Percentiles rank a stretch among this genome's conserved stretches.
phyloP scores from a whole-genome alignment of 64 coral and sea anemone genomes.

The Dendrophyllia cribrosa region DNA sequence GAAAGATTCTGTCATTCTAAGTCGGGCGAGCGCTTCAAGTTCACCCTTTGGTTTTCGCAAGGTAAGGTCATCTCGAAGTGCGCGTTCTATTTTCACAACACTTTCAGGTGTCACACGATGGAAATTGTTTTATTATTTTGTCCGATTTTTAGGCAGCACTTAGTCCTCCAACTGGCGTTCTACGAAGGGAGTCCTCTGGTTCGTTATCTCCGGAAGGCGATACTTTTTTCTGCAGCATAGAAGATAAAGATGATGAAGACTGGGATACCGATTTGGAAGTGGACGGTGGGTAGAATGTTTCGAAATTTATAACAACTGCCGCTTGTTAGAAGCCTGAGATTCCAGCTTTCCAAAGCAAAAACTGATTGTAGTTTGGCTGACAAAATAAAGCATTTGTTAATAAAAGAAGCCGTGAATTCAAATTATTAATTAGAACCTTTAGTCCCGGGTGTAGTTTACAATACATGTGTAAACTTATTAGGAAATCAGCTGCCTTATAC shows the following conservation, averaged over 20 bases:
- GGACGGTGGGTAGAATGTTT: conserved; percentile 36
- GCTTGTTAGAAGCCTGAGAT: background rate
- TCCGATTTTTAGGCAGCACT: conserved; percentile 36
- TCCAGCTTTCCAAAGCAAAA: background rate
- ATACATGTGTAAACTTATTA: no score
- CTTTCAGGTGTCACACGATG: background rate
- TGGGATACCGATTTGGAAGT: conserved; percentile 86
- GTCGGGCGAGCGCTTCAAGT: conserved; percentile 23
- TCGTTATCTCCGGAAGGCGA: conserved; percentile 55
- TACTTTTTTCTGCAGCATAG: conserved; percentile 30
- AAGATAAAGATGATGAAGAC: conserved; percentile 60
- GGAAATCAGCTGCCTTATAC: background rate
- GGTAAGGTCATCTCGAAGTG: background rate
- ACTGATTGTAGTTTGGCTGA: conserved; percentile 2
- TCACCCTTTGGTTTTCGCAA: conserved; percentile 52
- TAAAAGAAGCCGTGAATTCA: background rate
- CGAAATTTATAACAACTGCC: background rate
- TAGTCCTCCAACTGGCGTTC: conserved; percentile 64
- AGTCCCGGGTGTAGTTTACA: no score
- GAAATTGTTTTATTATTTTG: background rate
- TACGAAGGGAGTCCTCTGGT: conserved; percentile 58
- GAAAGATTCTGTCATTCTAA: conserved; percentile 62
- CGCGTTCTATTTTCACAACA: background rate
- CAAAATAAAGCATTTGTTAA: background rate
- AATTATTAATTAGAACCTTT: conserved; percentile 3